These are phyloP conservation scores for Oncorhynchus gorbuscha DNA, from an alignment of 2,113 vertebrate species.

Conservation along the genomic window DNA sequence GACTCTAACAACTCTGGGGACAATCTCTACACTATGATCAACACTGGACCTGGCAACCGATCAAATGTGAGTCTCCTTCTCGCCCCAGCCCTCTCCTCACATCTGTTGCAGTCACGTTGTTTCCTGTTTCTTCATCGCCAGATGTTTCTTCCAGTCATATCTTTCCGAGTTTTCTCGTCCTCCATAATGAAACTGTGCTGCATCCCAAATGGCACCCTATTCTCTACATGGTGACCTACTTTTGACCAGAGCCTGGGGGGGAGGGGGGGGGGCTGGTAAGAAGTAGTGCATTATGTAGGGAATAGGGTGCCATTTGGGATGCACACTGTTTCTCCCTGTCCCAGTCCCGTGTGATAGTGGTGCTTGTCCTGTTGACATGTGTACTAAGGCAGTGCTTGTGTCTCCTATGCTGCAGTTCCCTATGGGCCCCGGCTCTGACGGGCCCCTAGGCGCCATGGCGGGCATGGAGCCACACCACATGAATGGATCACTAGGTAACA, in stretches of 20 bases:
- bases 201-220: too few species aligned
- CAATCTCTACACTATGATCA: slow-evolving; percentile 99
- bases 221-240: too few species aligned
- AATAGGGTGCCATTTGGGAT: too few species aligned
- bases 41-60: slow-evolving; percentile 94
- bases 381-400: slow-evolving; percentile 20
- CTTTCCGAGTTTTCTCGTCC: too few species aligned
- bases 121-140: too few species aligned
- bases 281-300: too few species aligned
- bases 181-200: too few species aligned
- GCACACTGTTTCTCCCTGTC: too few species aligned
- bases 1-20: slow-evolving; percentile 99
- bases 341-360: not conserved
- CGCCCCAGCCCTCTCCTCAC: not conserved
- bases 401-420: slow-evolving; percentile 80
- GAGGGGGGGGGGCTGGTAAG: too few species aligned
- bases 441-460: slow-evolving; percentile 96
- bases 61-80: slow-evolving; percentile 82
- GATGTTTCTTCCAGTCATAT: too few species aligned
- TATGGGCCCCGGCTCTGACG: slow-evolving; percentile 95
- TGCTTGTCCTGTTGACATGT: not conserved
- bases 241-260: too few species aligned
- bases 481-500: slow-evolving; percentile 84
- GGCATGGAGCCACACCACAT: slow-evolving; percentile 99
- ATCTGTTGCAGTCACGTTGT: too few species aligned